phyloP scores from a whole-genome alignment of 2,797 vertebrate species.

The Xyrichtys novacula region DNA sequence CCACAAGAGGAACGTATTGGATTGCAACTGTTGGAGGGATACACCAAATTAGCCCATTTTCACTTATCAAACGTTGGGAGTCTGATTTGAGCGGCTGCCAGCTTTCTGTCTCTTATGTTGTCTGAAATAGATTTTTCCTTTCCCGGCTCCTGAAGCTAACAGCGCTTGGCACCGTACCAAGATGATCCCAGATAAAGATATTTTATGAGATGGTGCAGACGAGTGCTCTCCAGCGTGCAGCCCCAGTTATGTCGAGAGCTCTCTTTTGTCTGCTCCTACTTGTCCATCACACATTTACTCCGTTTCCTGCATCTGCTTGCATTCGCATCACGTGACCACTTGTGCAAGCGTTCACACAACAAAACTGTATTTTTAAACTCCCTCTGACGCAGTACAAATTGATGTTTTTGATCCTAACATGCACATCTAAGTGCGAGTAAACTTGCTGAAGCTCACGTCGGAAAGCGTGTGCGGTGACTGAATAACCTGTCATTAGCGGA shows the following conservation, averaged over 20 bases:
- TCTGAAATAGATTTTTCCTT: conserved; percentile 70
- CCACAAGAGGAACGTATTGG: conserved; percentile 71
- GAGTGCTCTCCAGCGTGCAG: conserved; percentile 75
- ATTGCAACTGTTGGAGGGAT: conserved; percentile 66
- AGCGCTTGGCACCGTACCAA: conserved; percentile 72
- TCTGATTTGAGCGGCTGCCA: conserved; percentile 76
- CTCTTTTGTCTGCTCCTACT: conserved; percentile 63
- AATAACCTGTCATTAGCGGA: conserved; percentile 19
- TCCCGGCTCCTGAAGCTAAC: conserved; percentile 74
- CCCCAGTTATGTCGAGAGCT: conserved; percentile 76
- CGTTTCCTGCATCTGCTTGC: conserved; percentile 31
- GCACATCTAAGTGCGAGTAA: conserved; percentile 19
- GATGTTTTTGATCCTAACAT: conserved; percentile 11
- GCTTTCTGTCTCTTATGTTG: conserved; percentile 66
- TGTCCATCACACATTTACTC: conserved; percentile 68
- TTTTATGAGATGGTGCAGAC: conserved; percentile 75
- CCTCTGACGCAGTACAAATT: neutral
- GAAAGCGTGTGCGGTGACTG: neutral
- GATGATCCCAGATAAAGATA: conserved; percentile 78
- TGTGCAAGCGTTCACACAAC: conserved; percentile 21
- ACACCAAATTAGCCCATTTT: conserved; percentile 77
- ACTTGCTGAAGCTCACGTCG: conserved; percentile 29
- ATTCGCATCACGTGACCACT: conserved; percentile 35
- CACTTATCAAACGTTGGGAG: conserved; percentile 70
- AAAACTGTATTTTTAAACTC: conserved; percentile 23